These are phyloP conservation scores for Sturmia bella DNA, from an alignment of 2,888 invertebrate genomes.

Conservation along the genomic window DNA sequence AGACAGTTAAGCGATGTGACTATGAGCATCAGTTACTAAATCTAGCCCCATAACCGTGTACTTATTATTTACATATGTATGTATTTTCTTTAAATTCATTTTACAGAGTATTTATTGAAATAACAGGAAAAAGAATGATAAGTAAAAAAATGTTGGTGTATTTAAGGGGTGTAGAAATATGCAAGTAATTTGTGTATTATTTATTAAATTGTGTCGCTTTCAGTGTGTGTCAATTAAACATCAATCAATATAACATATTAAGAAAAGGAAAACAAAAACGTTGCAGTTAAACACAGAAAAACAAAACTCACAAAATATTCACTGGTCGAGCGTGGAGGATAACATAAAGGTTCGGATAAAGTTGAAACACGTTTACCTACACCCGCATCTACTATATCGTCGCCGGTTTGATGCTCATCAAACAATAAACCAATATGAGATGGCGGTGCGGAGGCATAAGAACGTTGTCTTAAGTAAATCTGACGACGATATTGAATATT, in stretches of 20 bases:
- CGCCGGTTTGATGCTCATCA: constrained; percentile 74
- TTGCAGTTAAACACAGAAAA: constrained; percentile 20
- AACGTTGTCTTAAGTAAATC: constrained; percentile 80
- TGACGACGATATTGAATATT: constrained; percentile 78
- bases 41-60: too few relatives aligned
- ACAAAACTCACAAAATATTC: constrained; percentile 72
- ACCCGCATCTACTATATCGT: constrained; percentile 55
- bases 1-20: too few relatives aligned
- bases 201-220: constrained; percentile 20
- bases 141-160: too few relatives aligned
- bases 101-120: too few relatives aligned
- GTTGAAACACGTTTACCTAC: constrained; percentile 75
- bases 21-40: too few relatives aligned
- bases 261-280: neutral
- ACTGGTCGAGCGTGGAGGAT: constrained; percentile 71
- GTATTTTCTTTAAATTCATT: too few relatives aligned
- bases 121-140: too few relatives aligned
- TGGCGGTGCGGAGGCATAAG: constrained; percentile 80
- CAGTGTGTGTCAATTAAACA: constrained; percentile 52
- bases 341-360: constrained; percentile 77
- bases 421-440: constrained; percentile 78
- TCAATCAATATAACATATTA: constrained; percentile 17
- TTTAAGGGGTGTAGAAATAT: too few relatives aligned
- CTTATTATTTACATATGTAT: too few relatives aligned
- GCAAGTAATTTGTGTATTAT: neutral